Percentiles rank a stretch among this genome's conserved stretches.
Conservation (phyloP, 2,888 invertebrate species). For the Chouioia cunea region DNA sequence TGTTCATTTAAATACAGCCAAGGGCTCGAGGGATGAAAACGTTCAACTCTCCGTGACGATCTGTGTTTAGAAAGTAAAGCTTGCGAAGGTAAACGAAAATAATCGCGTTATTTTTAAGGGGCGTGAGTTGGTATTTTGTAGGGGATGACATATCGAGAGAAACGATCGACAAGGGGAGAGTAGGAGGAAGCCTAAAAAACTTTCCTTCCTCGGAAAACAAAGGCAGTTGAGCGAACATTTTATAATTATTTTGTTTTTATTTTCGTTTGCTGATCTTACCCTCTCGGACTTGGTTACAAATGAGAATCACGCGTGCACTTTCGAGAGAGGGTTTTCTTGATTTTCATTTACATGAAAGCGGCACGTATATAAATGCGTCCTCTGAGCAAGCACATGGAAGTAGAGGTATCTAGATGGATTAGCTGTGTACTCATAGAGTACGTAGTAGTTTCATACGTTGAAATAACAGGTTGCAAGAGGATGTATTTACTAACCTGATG, state of each 20-base stretch:
- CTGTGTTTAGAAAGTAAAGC: slow-evolving; percentile 1
- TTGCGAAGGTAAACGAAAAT: slow-evolving; percentile 32
- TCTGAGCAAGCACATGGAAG: too few species aligned
- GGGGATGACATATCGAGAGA: slow-evolving; percentile 34
- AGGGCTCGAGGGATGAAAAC: background rate
- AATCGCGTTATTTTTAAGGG: slow-evolving; percentile 36
- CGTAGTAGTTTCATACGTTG: too few species aligned
- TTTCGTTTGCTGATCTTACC: background rate
- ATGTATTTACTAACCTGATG: slow-evolving; percentile 67
- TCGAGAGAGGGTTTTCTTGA: slow-evolving; percentile 27
- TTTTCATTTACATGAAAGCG: slow-evolving; percentile 42
- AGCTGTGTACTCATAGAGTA: too few species aligned
- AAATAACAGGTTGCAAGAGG: background rate
- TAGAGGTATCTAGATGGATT: background rate
- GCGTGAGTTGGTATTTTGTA: slow-evolving; percentile 5
- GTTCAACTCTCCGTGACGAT: background rate
- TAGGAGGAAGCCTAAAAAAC: background rate
- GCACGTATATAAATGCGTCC: too few species aligned
- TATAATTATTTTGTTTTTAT: background rate
- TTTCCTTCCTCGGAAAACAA: too few species aligned
- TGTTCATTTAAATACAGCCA: background rate
- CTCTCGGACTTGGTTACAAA: slow-evolving; percentile 24
- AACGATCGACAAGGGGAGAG: slow-evolving; percentile 20
- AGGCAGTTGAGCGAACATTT: too few species aligned
- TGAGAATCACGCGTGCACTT: slow-evolving; percentile 32